Conservation (phyloP, 2,888 invertebrate genomes). For the Platynereis dumerilii region DNA sequence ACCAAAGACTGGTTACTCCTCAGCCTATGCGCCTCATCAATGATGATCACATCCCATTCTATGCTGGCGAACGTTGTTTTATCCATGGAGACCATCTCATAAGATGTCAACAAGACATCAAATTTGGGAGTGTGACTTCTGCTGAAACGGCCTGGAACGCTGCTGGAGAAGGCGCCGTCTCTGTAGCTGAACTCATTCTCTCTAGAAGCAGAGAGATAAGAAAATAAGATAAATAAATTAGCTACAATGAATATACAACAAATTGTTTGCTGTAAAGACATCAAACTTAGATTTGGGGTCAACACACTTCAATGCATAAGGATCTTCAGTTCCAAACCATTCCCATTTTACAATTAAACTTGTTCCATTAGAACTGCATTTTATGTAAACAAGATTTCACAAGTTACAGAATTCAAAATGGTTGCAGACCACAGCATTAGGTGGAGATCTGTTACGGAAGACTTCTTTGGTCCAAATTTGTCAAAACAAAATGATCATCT, state of each 20-base stretch:
- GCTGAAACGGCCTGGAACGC: constrained; percentile 30
- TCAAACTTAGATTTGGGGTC: too few relatives aligned
- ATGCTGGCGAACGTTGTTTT: constrained; percentile 35
- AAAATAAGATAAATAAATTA: background rate
- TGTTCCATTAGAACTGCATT: too few relatives aligned
- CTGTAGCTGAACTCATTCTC: constrained; percentile 41
- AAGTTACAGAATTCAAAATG: too few relatives aligned
- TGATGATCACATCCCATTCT: constrained; percentile 38
- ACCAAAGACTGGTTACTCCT: constrained; percentile 43
- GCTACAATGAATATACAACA: background rate
- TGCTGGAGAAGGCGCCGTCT: constrained; percentile 31
- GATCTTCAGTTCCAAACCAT: too few relatives aligned
- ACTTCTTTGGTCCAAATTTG: too few relatives aligned
- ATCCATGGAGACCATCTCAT: constrained; percentile 39
- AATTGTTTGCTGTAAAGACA: background rate
- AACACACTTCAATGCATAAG: too few relatives aligned
- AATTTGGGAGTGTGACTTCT: constrained; percentile 37
- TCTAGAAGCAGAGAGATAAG: constrained; percentile 23
- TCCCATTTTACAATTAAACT: too few relatives aligned
- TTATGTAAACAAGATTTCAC: too few relatives aligned
- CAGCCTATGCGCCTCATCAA: constrained; percentile 43
- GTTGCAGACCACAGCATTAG: too few relatives aligned
- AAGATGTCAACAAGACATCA: constrained; percentile 42
- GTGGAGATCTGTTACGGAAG: too few relatives aligned
- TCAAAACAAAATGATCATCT: too few relatives aligned